Base-by-base conservation (phyloP, 2,888 invertebrate species). In the Amblyjoppa fuscipennis region DNA sequence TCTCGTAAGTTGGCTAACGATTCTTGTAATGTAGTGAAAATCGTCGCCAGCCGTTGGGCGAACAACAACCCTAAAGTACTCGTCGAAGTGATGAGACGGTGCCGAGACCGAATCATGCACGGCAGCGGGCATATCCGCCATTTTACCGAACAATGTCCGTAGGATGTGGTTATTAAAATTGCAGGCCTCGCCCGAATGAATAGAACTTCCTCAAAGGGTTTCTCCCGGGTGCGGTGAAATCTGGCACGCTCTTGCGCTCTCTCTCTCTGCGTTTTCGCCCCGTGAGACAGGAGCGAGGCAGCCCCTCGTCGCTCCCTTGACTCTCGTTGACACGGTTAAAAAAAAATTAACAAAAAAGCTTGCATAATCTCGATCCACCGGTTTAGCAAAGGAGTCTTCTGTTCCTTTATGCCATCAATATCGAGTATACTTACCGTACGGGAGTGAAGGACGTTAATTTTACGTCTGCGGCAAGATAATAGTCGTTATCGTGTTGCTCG, bases 241-340 rank as follows among this genome's bases (percentile, higher is more conserved):
- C 77, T 73, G 81, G 69, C 70, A 53, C 56, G 70, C 53, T 64
- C 80, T 90, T 49, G 95, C 95, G 51, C 64, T 73, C 89, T 93
- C 20, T 20, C 20, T 20, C 94, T 90, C 95, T 94, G 90, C 95
- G 95, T 89, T 95, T 95, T 90, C 95, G 95, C 73, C 95, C 92
- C 81, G 71, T 71, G 73, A 56, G 66, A 81, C 73, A 80, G 68
- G 49, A 45, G 53, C 66, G 59, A 70, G 76, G 70, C 51, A 74
- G 68, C 61, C 70, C 85, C 94, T 92, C 91, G 94, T 95, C 94
- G 95, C 95, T 89, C 88, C 95, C 88, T 94, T 95, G 91, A 94
- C 95, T 88, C 92, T 95, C 95, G 77, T 95, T 94, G 82, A 85
- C 76, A 51, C 73, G 73, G 53, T n/a, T 51, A 28, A 61, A 73